These are phyloP conservation scores for Charina bottae DNA, from an alignment of 2,113 vertebrate species.

Conservation along the genomic window DNA sequence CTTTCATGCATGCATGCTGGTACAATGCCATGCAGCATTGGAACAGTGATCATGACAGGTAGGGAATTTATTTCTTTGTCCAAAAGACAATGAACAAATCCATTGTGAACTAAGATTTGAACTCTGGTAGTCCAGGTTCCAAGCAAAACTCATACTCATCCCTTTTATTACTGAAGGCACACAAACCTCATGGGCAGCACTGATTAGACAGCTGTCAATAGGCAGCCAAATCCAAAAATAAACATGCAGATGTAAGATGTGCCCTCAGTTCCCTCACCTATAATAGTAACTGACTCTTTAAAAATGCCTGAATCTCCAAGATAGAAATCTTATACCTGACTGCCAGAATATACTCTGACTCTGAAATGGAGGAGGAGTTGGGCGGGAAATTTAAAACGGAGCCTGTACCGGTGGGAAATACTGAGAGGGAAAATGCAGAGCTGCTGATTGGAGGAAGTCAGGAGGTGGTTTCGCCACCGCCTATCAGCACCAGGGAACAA, in stretches of 20 bases:
- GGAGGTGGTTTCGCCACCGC: no score
- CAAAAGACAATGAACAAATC: neutral
- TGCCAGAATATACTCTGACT: no score
- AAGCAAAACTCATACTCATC: neutral
- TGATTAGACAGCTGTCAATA: neutral
- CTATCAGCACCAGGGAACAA: no score
- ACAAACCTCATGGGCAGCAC: neutral
- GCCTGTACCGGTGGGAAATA: no score
- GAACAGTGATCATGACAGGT: no score
- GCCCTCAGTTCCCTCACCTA: slow-evolving; percentile 24
- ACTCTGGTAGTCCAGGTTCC: neutral
- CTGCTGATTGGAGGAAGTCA: no score
- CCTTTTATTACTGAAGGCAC: neutral
- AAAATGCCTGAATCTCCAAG: slow-evolving; percentile 32
- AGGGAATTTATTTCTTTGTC: neutral
- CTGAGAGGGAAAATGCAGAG: no score
- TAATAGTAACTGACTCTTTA: slow-evolving; percentile 3
- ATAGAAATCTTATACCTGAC: slow-evolving; percentile 27
- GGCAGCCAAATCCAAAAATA: neutral
- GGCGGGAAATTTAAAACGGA: no score
- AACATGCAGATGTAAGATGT: neutral
- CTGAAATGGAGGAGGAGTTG: no score
- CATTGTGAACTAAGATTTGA: no score
- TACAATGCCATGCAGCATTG: no score
- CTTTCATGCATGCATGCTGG: no score